Conservation (phyloP, 1,140 invertebrate species). For the Melipona quadrifasciata region DNA sequence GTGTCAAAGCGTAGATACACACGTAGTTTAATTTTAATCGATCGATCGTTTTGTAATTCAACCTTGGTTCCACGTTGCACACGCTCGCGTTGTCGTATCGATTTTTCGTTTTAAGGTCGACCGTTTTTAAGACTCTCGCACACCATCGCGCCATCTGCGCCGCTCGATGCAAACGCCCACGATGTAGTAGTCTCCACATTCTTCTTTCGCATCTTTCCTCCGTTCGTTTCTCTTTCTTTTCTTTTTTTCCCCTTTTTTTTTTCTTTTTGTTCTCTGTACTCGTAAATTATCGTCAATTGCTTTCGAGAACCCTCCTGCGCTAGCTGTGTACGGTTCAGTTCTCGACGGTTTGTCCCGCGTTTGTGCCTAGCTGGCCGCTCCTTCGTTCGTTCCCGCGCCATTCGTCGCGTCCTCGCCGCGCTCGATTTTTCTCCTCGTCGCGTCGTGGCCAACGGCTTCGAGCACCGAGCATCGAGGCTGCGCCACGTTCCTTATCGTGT, state of each 20-base stretch:
- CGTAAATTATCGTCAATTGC: neutral
- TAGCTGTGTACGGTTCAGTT: neutral
- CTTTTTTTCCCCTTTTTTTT: neutral
- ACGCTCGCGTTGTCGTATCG: neutral
- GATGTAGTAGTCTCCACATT: neutral
- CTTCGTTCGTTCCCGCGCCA: slow-evolving; percentile 25
- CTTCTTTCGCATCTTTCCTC: no score
- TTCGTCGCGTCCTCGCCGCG: slow-evolving; percentile 32
- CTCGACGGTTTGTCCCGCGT: neutral
- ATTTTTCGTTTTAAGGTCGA: neutral
- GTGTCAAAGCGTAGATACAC: neutral
- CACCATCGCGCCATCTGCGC: neutral
- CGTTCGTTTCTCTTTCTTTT: neutral
- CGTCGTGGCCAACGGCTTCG: slow-evolving; percentile 35
- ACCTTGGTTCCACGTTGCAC: neutral
- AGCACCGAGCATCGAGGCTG: slow-evolving; percentile 38
- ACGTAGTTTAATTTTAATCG: neutral
- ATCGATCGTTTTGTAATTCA: neutral
- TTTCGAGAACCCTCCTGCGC: neutral
- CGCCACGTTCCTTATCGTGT: slow-evolving; percentile 62
- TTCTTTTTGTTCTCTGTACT: neutral
- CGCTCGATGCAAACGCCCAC: neutral
- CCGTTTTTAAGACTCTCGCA: neutral
- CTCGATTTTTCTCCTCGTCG: slow-evolving; percentile 32
- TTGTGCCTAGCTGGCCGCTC: neutral